Evolutionary conservation across 2,113 vertebrate genomes (phyloP).

Genomic region (Epinephelus fuscoguttatus): DNA sequence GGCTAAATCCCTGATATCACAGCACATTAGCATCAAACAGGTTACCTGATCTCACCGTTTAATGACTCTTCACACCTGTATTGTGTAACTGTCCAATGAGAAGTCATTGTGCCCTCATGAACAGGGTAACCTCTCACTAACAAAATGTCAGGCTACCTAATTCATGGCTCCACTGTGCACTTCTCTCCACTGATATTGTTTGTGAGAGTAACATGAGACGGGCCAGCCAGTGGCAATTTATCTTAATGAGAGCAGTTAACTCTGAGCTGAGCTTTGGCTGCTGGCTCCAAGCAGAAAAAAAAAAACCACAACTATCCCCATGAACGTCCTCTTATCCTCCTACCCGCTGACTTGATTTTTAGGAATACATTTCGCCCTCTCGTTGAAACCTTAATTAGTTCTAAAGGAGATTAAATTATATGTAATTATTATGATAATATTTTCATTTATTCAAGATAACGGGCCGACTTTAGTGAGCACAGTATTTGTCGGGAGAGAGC

Average conservation of each 20-base stretch:
- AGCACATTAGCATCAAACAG: slow-evolving; percentile 37
- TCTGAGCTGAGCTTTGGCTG: slow-evolving; percentile 61
- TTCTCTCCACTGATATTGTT: slow-evolving; percentile 66
- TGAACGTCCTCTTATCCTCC: slow-evolving; percentile 49
- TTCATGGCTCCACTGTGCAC: slow-evolving; percentile 58
- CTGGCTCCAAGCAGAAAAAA: not conserved
- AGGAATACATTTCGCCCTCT: slow-evolving; percentile 76
- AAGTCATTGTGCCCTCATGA: slow-evolving; percentile 45
- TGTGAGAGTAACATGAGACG: slow-evolving; percentile 64
- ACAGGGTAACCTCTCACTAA: slow-evolving; percentile 29
- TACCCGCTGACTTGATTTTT: slow-evolving; percentile 66
- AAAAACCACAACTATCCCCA: slow-evolving; percentile 27
- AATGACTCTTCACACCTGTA: slow-evolving; percentile 65
- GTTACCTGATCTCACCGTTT: slow-evolving; percentile 36
- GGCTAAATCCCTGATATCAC: slow-evolving; percentile 33
- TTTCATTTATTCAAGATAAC: slow-evolving; percentile 84
- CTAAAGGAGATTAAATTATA: slow-evolving; percentile 84
- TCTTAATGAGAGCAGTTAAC: slow-evolving; percentile 81
- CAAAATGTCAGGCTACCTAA: slow-evolving; percentile 51
- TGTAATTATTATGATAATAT: slow-evolving; percentile 86
- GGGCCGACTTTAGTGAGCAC: slow-evolving; percentile 72
- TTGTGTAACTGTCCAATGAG: slow-evolving; percentile 39
- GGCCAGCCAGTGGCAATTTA: slow-evolving; percentile 74
- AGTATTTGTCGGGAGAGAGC: slow-evolving; percentile 76
- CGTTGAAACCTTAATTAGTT: slow-evolving; percentile 82